Evolutionary conservation across 1,140 invertebrate species (phyloP).

Genomic region (Propsilocerus akamusi): DNA sequence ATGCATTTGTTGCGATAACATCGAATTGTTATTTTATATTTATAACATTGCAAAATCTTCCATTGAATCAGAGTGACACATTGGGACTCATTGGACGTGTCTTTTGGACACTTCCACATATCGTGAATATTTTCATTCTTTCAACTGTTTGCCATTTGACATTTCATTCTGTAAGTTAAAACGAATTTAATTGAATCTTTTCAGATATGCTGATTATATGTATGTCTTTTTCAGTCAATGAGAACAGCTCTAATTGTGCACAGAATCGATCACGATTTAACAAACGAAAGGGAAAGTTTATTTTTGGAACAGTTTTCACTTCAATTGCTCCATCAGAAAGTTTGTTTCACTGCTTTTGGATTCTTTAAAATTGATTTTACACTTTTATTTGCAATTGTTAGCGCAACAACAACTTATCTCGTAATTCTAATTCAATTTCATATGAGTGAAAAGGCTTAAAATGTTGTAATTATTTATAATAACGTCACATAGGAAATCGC

Average conservation of each 20-base stretch:
- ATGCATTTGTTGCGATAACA: not conserved
- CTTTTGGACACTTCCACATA: not conserved
- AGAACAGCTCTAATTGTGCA: not conserved
- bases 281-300: not conserved
- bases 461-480: not conserved
- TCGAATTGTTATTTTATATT: not conserved
- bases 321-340: not conserved
- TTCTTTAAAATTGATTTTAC: not conserved
- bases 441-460: not conserved
- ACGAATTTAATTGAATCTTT: too few relatives aligned
- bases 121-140: not conserved
- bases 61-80: not conserved
- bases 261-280: not conserved
- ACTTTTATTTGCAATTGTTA: not conserved
- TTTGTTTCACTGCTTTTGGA: not conserved
- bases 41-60: not conserved
- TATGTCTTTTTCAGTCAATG: not conserved
- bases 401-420: not conserved
- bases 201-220: too few relatives aligned
- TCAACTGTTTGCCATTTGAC: not conserved
- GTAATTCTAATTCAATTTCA: not conserved
- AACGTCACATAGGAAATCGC: too few relatives aligned
- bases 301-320: not conserved
- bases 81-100: not conserved
- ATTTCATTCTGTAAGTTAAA: too few relatives aligned